Conservation (phyloP, 2,113 vertebrate species). For the Rallus limicola region DNA sequence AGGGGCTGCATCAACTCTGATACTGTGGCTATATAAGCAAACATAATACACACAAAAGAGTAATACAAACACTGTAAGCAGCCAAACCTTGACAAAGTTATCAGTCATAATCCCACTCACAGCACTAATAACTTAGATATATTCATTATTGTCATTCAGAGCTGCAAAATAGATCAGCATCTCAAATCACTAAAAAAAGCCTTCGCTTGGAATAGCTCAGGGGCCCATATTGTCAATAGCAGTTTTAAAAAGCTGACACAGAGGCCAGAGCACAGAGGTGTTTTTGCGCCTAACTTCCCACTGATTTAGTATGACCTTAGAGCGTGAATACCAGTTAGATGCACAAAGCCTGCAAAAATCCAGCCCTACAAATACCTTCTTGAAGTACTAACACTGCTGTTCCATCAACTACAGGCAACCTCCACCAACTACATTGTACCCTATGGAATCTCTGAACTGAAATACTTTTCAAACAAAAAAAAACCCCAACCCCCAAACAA, state of each 20-base stretch:
- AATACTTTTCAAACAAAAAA: background rate
- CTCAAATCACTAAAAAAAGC: background rate
- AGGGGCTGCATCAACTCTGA: background rate
- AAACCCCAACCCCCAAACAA: background rate
- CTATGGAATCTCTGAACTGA: background rate
- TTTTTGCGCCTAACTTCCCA: background rate
- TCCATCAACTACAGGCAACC: background rate
- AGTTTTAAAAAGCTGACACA: background rate
- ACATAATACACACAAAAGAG: background rate
- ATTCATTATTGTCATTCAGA: background rate
- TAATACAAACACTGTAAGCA: background rate
- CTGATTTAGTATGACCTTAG: background rate
- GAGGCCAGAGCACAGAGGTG: background rate
- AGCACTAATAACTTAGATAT: background rate
- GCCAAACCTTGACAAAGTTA: background rate
- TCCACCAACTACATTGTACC: background rate
- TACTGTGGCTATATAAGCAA: background rate
- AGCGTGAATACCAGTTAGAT: background rate
- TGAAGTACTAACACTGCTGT: background rate
- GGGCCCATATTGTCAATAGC: background rate
- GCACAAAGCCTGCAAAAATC: background rate
- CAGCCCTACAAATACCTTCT: background rate
- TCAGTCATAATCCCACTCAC: background rate
- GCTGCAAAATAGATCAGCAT: constrained; percentile 7
- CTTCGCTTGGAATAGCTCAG: background rate